These are phyloP conservation scores for Lepidochrysops patricia DNA, from an alignment of 2,888 invertebrate species.

Conservation along the genomic window DNA sequence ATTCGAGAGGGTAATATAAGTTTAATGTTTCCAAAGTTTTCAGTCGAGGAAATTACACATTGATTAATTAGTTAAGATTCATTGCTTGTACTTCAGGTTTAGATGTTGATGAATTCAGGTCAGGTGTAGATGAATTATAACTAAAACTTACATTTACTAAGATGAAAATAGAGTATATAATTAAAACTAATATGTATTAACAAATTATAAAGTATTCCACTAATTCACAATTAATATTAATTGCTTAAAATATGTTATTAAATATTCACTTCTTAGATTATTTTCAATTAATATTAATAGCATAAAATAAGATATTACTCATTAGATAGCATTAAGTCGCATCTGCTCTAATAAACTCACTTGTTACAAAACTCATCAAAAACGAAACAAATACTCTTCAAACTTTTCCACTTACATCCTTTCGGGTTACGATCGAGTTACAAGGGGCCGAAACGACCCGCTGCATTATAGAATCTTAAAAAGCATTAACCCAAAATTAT, in stretches of 20 bases:
- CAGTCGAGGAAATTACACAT: neutral
- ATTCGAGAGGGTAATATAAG: conserved; percentile 2
- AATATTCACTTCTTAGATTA: too few species aligned
- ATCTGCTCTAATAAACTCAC: neutral
- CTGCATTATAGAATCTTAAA: conserved; percentile 3
- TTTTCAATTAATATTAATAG: neutral
- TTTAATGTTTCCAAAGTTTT: neutral
- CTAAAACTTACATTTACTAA: neutral
- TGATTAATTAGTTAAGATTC: neutral
- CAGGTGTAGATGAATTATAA: neutral
- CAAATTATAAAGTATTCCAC: neutral
- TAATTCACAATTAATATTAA: neutral
- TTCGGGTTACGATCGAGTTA: neutral
- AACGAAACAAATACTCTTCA: neutral
- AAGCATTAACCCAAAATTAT: conserved; percentile 7
- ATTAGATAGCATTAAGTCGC: neutral
- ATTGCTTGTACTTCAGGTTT: neutral
- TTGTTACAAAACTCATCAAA: neutral
- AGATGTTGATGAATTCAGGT: too few species aligned
- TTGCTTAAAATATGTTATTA: neutral
- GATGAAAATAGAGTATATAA: too few species aligned
- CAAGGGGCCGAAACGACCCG: neutral
- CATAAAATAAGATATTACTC: neutral
- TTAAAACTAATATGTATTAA: too few species aligned
- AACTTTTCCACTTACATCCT: conserved; percentile 1